These are phyloP conservation scores for Monopterus albus DNA, from an alignment of 2,113 vertebrate species.

Conservation along the genomic window DNA sequence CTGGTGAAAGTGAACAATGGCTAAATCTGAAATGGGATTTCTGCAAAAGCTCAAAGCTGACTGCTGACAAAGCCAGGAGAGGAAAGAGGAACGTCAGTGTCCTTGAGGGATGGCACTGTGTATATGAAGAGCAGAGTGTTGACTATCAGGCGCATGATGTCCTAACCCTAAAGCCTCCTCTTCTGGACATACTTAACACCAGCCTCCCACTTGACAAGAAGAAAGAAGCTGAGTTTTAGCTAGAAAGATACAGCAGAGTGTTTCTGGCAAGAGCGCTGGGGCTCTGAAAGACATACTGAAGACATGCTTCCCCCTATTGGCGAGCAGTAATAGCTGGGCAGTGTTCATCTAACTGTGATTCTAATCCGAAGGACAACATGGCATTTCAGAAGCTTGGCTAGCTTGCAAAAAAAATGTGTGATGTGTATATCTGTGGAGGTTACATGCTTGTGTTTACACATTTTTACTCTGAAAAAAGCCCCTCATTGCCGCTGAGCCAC, in stretches of 20 bases:
- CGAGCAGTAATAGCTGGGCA: slow-evolving; percentile 28
- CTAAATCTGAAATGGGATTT: slow-evolving; percentile 51
- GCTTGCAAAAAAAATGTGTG: neutral
- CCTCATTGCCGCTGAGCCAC: too few relatives aligned
- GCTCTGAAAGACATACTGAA: slow-evolving; percentile 28
- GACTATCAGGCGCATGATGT: slow-evolving; percentile 56
- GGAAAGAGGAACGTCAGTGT: slow-evolving; percentile 50
- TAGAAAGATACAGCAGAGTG: slow-evolving; percentile 22
- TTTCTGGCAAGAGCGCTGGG: slow-evolving; percentile 30
- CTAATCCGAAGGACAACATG: slow-evolving; percentile 37
- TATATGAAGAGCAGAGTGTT: slow-evolving; percentile 49
- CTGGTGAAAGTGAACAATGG: slow-evolving; percentile 39
- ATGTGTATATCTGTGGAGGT: neutral
- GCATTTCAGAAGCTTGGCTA: slow-evolving; percentile 14
- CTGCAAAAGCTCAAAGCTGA: slow-evolving; percentile 65
- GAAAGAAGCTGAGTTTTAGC: slow-evolving; percentile 35
- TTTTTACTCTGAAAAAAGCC: too few relatives aligned
- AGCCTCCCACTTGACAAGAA: slow-evolving; percentile 44
- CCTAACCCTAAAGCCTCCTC: slow-evolving; percentile 49
- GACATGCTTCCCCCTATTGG: slow-evolving; percentile 32
- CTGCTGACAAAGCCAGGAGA: slow-evolving; percentile 55
- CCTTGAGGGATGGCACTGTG: slow-evolving; percentile 48
- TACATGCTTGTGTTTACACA: neutral
- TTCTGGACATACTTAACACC: slow-evolving; percentile 60
- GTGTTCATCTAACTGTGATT: slow-evolving; percentile 15